phyloP scores from a whole-genome alignment of 2,888 invertebrate species.

The Syrphus vitripennis region DNA sequence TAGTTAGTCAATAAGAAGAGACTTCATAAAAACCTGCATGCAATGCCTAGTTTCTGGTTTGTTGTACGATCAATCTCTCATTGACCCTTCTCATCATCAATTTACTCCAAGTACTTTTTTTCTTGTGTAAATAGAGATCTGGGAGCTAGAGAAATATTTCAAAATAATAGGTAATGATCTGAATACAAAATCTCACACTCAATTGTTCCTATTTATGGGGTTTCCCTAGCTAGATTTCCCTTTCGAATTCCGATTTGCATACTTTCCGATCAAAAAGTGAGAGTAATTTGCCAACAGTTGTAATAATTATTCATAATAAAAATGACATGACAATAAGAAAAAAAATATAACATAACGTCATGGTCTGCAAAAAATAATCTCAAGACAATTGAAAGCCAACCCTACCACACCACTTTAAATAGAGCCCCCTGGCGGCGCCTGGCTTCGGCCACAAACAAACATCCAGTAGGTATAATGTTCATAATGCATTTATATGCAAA shows the following conservation, averaged over 20 bases:
- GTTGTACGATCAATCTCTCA: no score
- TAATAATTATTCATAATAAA: constrained; percentile 51
- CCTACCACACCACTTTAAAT: not conserved
- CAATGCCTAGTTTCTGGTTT: no score
- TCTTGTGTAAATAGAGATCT: not conserved
- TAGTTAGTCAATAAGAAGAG: no score
- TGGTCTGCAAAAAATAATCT: not conserved
- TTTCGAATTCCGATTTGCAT: constrained; percentile 36
- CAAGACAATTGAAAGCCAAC: constrained; percentile 45
- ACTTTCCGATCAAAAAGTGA: constrained; percentile 45
- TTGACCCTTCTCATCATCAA: not conserved
- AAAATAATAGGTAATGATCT: not conserved
- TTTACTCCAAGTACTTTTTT: not conserved
- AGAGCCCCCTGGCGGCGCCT: not conserved
- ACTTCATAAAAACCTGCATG: no score
- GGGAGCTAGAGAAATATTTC: not conserved
- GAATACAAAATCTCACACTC: constrained; percentile 2
- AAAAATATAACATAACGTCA: not conserved
- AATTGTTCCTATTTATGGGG: constrained; percentile 17
- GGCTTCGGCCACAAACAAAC: not conserved
- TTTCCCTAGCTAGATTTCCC: constrained; percentile 28
- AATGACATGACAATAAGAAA: constrained; percentile 35
- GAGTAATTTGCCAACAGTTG: constrained; percentile 59
- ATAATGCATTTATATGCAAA: constrained; percentile 58
- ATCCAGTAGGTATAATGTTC: not conserved